Conservation (phyloP, 2,113 vertebrate genomes). For the Pollimyrus isidori region DNA sequence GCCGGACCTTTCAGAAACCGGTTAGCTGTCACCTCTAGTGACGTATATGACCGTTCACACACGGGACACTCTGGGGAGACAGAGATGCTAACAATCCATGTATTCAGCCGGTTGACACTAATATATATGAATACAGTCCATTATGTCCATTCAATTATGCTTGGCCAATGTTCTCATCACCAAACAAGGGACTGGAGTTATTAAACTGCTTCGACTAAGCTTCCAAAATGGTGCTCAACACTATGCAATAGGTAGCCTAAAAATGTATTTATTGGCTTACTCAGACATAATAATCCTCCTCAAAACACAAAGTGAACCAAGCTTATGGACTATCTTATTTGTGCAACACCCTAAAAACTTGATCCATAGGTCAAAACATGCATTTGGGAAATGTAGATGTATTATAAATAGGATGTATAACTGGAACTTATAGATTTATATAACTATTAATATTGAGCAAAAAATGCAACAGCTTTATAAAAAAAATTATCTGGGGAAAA, state of each 20-base stretch:
- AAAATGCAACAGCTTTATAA: neutral
- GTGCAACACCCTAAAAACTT: neutral
- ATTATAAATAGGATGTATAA: neutral
- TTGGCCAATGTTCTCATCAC: neutral
- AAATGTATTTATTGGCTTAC: neutral
- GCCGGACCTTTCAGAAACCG: constrained; percentile 23
- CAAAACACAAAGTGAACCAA: neutral
- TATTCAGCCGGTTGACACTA: neutral
- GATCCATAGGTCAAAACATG: neutral
- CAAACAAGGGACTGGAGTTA: neutral
- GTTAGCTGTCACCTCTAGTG: constrained; percentile 36
- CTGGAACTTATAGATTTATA: neutral
- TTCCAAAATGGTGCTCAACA: neutral
- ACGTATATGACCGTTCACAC: constrained; percentile 27
- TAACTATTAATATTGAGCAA: neutral
- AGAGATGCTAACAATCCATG: neutral
- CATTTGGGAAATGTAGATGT: neutral
- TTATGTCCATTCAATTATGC: neutral
- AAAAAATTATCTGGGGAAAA: neutral
- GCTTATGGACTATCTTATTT: neutral
- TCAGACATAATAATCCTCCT: neutral
- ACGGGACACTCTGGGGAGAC: constrained; percentile 29
- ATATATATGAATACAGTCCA: neutral
- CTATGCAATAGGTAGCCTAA: neutral
- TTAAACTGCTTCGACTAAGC: neutral